Conservation (phyloP, 2,797 vertebrate species). For the Acanthurus lineatus region DNA sequence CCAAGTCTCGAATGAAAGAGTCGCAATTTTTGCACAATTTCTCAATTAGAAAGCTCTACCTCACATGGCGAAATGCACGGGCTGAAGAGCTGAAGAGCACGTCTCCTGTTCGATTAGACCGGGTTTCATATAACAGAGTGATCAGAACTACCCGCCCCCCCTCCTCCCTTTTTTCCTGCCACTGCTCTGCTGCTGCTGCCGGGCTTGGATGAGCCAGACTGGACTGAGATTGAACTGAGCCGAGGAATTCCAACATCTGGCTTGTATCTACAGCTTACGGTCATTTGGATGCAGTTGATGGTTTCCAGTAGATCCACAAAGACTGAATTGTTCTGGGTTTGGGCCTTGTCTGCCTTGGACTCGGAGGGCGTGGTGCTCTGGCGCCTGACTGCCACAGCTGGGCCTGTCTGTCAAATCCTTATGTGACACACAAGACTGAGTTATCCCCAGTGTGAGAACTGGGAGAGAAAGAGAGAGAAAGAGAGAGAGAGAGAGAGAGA, state of each 20-base stretch:
- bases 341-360: conserved; percentile 82
- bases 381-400: conserved; percentile 88
- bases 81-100: conserved; percentile 20
- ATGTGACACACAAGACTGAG: conserved; percentile 76
- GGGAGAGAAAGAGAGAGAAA: conserved; percentile 16
- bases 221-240: conserved; percentile 85
- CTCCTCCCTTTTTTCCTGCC: conserved; percentile 66
- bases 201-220: conserved; percentile 83
- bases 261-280: conserved; percentile 90
- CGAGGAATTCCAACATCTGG: conserved; percentile 91
- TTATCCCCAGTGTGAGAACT: conserved; percentile 73
- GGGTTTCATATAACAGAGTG: conserved; percentile 59
- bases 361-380: conserved; percentile 83
- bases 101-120: conserved; percentile 44
- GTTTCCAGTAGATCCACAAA: conserved; percentile 91
- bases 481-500: conserved; percentile 32
- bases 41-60: conserved; percentile 39
- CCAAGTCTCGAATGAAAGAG: conserved; percentile 41
- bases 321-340: conserved; percentile 88
- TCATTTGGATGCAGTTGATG: conserved; percentile 89
- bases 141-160: conserved; percentile 44
- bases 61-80: conserved; percentile 26
- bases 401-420: conserved; percentile 85
- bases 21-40: conserved; percentile 35
- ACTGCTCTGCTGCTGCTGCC: conserved; percentile 80